Evolutionary conservation across 2,888 invertebrate genomes (phyloP).

Genomic region (Leptinotarsa rubiginosa): DNA sequence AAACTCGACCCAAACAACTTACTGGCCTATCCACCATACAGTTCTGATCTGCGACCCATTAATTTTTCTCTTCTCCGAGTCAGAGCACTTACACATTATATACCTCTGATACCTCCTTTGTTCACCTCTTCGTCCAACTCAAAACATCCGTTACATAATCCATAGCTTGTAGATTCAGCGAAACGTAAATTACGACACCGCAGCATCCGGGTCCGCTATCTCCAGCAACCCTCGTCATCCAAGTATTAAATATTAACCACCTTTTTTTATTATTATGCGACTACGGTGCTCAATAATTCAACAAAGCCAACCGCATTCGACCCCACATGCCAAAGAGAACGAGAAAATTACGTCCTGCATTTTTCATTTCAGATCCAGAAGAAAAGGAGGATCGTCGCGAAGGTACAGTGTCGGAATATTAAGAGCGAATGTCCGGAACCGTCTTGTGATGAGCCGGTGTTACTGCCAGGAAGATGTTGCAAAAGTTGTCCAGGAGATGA

Average conservation of each 20-base stretch:
- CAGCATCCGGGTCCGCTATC: background rate
- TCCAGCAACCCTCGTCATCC: background rate
- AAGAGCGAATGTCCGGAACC: conserved; percentile 92
- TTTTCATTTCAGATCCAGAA: conserved; percentile 80
- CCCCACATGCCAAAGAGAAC: background rate
- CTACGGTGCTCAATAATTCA: background rate
- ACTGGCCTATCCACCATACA: too few relatives aligned
- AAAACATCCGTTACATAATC: background rate
- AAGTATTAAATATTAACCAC: conserved; percentile 22
- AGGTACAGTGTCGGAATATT: conserved; percentile 90
- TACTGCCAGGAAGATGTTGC: conserved; percentile 89
- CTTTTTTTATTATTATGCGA: background rate
- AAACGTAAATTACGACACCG: background rate
- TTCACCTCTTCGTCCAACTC: too few relatives aligned
- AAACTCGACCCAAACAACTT: too few relatives aligned
- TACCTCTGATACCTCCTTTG: too few relatives aligned
- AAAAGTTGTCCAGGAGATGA: conserved; percentile 88
- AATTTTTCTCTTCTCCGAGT: too few relatives aligned
- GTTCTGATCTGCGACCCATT: too few relatives aligned
- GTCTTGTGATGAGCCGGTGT: conserved; percentile 86
- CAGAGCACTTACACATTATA: too few relatives aligned
- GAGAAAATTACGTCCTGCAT: conserved; percentile 25
- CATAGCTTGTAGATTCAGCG: background rate
- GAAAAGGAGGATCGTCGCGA: conserved; percentile 88
- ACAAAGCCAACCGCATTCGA: background rate